Conservation (phyloP, 2,113 vertebrate genomes). For the Salvelinus sp. region DNA sequence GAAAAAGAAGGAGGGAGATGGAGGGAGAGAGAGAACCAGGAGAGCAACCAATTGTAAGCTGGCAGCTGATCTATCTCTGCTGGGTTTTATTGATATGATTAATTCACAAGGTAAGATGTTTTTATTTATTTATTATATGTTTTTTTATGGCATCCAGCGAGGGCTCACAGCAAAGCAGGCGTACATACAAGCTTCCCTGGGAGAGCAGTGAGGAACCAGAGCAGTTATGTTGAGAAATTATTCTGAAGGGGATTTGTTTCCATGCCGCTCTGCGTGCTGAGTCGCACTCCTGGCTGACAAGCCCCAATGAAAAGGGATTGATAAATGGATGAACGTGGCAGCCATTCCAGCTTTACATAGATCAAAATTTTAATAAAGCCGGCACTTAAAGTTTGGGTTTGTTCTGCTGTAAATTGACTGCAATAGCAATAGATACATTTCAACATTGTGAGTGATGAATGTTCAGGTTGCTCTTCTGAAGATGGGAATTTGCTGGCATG, state of each 20-base stretch:
- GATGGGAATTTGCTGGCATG: constrained; percentile 3
- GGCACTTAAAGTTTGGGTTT: constrained; percentile 15
- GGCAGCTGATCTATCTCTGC: constrained; percentile 26
- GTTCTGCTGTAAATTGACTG: constrained; percentile 8
- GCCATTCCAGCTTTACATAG: constrained; percentile 22
- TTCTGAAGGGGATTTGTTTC: constrained; percentile 24
- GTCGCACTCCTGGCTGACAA: constrained; percentile 1
- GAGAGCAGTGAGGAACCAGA: not conserved
- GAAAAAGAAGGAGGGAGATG: not conserved
- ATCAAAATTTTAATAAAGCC: constrained; percentile 32
- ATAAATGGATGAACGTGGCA: constrained; percentile 30
- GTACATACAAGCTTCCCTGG: not conserved
- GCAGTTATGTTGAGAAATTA: constrained; percentile 19
- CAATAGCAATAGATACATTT: not conserved
- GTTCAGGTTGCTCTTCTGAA: constrained; percentile 1
- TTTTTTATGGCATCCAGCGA: not conserved
- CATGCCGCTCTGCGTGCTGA: constrained; percentile 4
- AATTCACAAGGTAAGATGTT: constrained; percentile 28
- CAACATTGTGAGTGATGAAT: constrained; percentile 6
- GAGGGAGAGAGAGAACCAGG: constrained; percentile 9
- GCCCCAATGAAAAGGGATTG: constrained; percentile 5
- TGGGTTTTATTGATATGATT: constrained; percentile 44
- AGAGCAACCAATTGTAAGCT: constrained; percentile 6
- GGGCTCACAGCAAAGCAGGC: not conserved
- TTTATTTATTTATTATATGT: constrained; percentile 6